Conservation (phyloP, 2,888 invertebrate genomes). For the Chesias legatella region DNA sequence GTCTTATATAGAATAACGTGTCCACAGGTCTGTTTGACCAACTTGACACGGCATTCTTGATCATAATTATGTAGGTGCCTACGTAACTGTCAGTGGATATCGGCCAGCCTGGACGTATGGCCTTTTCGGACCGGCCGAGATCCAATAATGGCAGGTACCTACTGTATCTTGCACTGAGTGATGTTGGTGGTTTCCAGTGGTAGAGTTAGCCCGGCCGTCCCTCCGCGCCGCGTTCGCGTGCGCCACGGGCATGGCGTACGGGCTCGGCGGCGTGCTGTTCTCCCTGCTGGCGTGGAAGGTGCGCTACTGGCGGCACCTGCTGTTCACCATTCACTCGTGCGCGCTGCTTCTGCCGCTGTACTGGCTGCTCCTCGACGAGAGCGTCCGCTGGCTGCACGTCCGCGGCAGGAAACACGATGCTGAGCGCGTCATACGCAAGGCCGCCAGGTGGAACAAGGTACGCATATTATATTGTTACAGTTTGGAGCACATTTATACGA, state of each 20-base stretch:
- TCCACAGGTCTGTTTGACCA: too few species aligned
- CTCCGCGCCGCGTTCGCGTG: conserved; percentile 63
- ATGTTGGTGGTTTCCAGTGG: conserved; percentile 38
- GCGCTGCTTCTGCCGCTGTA: conserved; percentile 84
- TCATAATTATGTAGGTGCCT: too few species aligned
- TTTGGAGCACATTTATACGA: too few species aligned
- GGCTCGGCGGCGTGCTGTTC: conserved; percentile 78
- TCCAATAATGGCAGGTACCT: too few species aligned
- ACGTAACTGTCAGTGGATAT: too few species aligned
- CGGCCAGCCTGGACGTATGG: too few species aligned
- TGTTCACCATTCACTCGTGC: conserved; percentile 84
- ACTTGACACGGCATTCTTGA: too few species aligned
- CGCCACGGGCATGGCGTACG: conserved; percentile 65
- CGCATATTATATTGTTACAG: background rate
- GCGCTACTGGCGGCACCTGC: conserved; percentile 84
- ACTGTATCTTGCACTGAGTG: too few species aligned
- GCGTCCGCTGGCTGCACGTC: conserved; percentile 87
- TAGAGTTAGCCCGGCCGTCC: conserved; percentile 62
- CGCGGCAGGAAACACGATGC: conserved; percentile 80
- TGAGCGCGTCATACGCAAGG: conserved; percentile 78
- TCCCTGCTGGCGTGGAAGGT: conserved; percentile 62
- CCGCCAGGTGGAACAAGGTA: conserved; percentile 83
- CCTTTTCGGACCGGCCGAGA: too few species aligned
- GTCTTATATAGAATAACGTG: too few species aligned
- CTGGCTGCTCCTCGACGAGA: conserved; percentile 85